These are phyloP conservation scores for Ridgeia piscesae DNA, from an alignment of 1,140 invertebrate species.

Conservation along the genomic window DNA sequence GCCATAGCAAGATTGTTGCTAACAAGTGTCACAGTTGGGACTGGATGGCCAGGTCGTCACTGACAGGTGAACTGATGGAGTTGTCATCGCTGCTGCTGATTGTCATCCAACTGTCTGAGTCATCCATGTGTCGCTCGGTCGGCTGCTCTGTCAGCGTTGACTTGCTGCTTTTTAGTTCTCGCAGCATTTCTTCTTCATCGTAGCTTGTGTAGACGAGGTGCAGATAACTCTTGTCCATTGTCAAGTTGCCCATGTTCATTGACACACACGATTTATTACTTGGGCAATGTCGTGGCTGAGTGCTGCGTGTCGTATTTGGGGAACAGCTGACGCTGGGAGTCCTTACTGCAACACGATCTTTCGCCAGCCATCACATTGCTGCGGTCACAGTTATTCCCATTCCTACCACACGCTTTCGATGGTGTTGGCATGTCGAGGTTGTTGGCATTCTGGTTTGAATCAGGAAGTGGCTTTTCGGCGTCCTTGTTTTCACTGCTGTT, in stretches of 20 bases:
- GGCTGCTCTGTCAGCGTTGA: neutral
- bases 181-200: constrained; percentile 22
- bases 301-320: neutral
- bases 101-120: constrained; percentile 11
- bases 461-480: neutral
- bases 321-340: neutral
- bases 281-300: neutral
- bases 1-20: too few species aligned
- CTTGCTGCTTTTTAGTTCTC: constrained; percentile 12
- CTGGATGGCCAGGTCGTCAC: neutral
- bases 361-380: neutral
- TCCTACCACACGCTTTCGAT: neutral
- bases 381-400: neutral
- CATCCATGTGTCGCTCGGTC: neutral
- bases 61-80: neutral
- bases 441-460: neutral
- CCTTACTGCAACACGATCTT: neutral
- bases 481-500: neutral
- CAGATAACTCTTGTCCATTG: constrained; percentile 21
- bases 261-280: neutral
- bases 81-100: constrained; percentile 12
- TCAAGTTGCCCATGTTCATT: neutral
- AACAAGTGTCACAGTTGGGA: too few species aligned
- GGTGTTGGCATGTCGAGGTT: neutral
- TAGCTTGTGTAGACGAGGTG: constrained; percentile 26